Evolutionary conservation across 2,113 vertebrate genomes (phyloP).

Genomic region (Epinephelus moara): DNA sequence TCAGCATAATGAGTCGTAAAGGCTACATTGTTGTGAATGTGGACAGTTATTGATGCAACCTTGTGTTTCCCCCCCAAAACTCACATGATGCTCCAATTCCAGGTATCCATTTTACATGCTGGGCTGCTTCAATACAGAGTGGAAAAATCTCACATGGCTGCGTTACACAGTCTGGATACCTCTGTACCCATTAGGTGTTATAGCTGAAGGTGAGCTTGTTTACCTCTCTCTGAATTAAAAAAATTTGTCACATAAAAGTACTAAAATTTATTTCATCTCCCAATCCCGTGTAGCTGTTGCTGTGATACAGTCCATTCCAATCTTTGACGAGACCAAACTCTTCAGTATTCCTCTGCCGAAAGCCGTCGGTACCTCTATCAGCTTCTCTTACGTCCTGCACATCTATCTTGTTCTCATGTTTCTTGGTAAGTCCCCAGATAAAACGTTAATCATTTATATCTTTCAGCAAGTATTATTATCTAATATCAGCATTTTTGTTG

Average conservation of each 20-base stretch:
- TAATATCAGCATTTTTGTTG: background rate
- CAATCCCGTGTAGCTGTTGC: conserved; percentile 85
- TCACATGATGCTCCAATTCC: background rate
- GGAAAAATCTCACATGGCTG: conserved; percentile 95
- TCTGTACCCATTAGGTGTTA: conserved; percentile 90
- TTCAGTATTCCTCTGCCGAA: conserved; percentile 91
- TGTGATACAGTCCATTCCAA: conserved; percentile 92
- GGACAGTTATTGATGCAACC: background rate
- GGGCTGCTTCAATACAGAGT: conserved; percentile 91
- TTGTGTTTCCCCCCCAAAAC: background rate
- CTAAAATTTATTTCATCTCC: conserved; percentile 5
- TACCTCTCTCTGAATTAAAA: background rate
- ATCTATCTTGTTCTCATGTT: conserved; percentile 90
- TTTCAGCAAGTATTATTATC: background rate
- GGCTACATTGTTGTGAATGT: background rate
- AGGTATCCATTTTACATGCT: conserved; percentile 99
- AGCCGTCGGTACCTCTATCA: conserved; percentile 87
- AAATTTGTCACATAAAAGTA: background rate
- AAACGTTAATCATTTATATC: background rate
- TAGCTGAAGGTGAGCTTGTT: conserved; percentile 91
- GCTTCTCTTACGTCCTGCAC: conserved; percentile 91
- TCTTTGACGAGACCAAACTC: conserved; percentile 90
- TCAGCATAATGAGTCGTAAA: background rate
- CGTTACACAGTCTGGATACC: conserved; percentile 96
- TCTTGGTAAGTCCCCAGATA: conserved; percentile 87